A percentile compares a stretch with the other conserved stretches of the same genome.
These are phyloP conservation scores for Eubasilissa regina DNA, from an alignment of 1,140 invertebrate species.

Conservation along the genomic window DNA sequence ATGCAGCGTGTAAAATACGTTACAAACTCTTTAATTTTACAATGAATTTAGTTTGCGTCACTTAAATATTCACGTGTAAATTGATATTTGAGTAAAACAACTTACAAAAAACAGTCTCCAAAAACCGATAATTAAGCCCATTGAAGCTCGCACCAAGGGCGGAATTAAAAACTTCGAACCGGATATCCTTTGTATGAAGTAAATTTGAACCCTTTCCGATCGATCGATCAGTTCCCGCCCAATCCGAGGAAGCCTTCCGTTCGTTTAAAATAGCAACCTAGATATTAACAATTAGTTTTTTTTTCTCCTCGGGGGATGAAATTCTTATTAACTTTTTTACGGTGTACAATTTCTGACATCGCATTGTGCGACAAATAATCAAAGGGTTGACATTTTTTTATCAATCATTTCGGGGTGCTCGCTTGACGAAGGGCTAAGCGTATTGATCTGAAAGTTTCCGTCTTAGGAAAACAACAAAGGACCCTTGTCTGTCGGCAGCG, in stretches of 20 bases:
- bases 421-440: conserved; percentile 56
- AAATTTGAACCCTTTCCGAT: conserved; percentile 55
- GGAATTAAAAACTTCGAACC: conserved; percentile 57
- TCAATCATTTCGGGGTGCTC: conserved; percentile 46
- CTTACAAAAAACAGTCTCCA: conserved; percentile 31
- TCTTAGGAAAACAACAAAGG: conserved; percentile 40
- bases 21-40: not conserved
- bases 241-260: conserved; percentile 46
- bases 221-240: conserved; percentile 56
- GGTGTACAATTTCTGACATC: conserved; percentile 32
- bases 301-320: conserved; percentile 35
- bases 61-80: conserved; percentile 45
- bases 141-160: conserved; percentile 50
- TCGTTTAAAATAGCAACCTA: conserved; percentile 45
- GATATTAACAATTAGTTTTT: conserved; percentile 49
- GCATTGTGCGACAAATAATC: conserved; percentile 45
- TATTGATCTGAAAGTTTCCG: conserved; percentile 52
- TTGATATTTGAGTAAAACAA: conserved; percentile 50
- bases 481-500: conserved; percentile 37
- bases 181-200: conserved; percentile 54
- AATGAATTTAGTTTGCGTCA: not conserved
- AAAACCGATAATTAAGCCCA: conserved; percentile 56
- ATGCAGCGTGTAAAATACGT: no score
- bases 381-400: conserved; percentile 60
- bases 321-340: conserved; percentile 39